Percentiles rank a stretch among this genome's conserved stretches.
Conservation (phyloP, 1,140 invertebrate genomes). For the Drosophila bocqueti region DNA sequence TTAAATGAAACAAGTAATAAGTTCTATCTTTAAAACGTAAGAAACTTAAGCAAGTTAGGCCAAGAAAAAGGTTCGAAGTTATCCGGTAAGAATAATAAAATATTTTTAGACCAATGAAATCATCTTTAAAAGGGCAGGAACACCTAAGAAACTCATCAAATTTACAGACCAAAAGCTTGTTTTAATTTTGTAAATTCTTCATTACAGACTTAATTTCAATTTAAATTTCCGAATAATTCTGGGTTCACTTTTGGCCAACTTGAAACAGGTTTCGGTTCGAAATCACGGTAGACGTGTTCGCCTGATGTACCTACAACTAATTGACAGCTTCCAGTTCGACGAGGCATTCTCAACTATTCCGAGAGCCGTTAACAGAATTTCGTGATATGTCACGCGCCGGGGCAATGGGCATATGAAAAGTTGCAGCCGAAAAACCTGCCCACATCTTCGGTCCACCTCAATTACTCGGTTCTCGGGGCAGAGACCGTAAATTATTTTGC, state of each 20-base stretch:
- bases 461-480: constrained; percentile 17
- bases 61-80: too few relatives aligned
- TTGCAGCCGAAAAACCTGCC: constrained; percentile 63
- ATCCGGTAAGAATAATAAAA: too few relatives aligned
- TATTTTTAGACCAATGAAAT: neutral
- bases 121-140: neutral
- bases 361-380: constrained; percentile 68
- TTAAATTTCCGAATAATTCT: constrained; percentile 6
- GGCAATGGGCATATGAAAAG: constrained; percentile 56
- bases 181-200: neutral
- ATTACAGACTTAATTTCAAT: constrained; percentile 8
- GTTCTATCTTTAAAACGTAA: neutral
- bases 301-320: constrained; percentile 68
- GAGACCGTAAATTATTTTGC: constrained; percentile 71
- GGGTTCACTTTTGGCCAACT: constrained; percentile 4
- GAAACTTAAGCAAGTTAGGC: too few relatives aligned
- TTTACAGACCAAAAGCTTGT: neutral
- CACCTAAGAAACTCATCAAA: too few relatives aligned
- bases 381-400: constrained; percentile 77
- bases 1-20: neutral
- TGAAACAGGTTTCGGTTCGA: constrained; percentile 28
- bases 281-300: constrained; percentile 25
- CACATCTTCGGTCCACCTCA: constrained; percentile 52
- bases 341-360: constrained; percentile 10
- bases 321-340: constrained; percentile 65